A percentile compares a stretch with the other conserved stretches of the same genome.
These are phyloP conservation scores for Chaenogobius annularis DNA, from an alignment of 2,113 vertebrate genomes.

Conservation along the genomic window DNA sequence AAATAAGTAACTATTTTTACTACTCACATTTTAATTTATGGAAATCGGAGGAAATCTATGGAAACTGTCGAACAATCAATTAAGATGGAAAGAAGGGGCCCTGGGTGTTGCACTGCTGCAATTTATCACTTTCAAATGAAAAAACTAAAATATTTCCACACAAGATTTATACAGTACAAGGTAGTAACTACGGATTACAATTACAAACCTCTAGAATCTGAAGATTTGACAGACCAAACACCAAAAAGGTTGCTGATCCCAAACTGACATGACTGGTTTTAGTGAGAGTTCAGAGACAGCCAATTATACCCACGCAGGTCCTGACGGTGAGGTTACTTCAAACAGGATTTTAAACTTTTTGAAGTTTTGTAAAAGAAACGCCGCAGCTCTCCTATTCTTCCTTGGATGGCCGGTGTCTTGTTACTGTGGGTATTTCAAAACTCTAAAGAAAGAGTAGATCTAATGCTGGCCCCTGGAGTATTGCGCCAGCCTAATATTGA, in stretches of 20 bases:
- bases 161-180: too few species aligned
- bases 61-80: too few species aligned
- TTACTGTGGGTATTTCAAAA: conserved; percentile 9
- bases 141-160: too few species aligned
- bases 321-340: conserved; percentile 1
- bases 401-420: background rate
- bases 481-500: conserved; percentile 4
- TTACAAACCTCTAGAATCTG: background rate
- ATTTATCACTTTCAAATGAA: too few species aligned
- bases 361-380: background rate
- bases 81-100: too few species aligned
- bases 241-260: background rate
- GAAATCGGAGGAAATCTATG: too few species aligned
- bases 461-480: background rate
- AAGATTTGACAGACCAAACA: conserved; percentile 1
- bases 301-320: conserved; percentile 5
- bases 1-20: too few species aligned
- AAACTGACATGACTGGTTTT: conserved; percentile 10
- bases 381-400: background rate
- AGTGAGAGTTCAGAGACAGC: background rate
- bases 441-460: background rate
- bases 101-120: too few species aligned
- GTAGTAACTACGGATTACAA: background rate
- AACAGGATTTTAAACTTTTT: background rate
- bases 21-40: too few species aligned